These are phyloP conservation scores for Hyles euphorbiae DNA, from an alignment of 1,140 invertebrate species.

Conservation along the genomic window DNA sequence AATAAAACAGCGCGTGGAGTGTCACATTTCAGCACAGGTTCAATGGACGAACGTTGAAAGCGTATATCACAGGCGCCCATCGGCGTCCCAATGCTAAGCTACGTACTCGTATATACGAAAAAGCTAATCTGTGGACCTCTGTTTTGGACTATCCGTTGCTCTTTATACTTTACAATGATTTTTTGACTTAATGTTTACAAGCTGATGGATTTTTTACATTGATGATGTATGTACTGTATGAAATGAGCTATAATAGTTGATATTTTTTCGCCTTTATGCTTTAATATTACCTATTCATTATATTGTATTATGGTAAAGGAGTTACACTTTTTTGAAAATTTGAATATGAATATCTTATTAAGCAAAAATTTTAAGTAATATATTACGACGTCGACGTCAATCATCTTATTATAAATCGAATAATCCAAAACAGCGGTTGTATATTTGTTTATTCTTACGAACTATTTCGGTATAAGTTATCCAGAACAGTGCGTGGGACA, in stretches of 20 bases:
- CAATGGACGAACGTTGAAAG: constrained; percentile 70
- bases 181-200: no score
- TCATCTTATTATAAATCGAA: constrained; percentile 7
- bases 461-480: constrained; percentile 70
- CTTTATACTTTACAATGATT: neutral
- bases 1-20: constrained; percentile 18
- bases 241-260: constrained; percentile 6
- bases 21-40: constrained; percentile 41
- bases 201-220: no score
- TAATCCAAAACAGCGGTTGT: constrained; percentile 33
- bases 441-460: constrained; percentile 44
- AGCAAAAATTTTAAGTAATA: no score
- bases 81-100: constrained; percentile 58
- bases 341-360: no score
- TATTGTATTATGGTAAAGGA: no score
- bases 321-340: no score
- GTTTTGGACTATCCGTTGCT: constrained; percentile 16
- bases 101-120: constrained; percentile 30
- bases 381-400: no score
- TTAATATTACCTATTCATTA: neutral
- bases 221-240: no score
- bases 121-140: constrained; percentile 16
- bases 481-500: constrained; percentile 60
- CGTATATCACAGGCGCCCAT: constrained; percentile 68
- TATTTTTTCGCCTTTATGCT: neutral